Evolutionary conservation across 1,140 invertebrate species (phyloP).

Genomic region (Drosophila bifasciata): DNA sequence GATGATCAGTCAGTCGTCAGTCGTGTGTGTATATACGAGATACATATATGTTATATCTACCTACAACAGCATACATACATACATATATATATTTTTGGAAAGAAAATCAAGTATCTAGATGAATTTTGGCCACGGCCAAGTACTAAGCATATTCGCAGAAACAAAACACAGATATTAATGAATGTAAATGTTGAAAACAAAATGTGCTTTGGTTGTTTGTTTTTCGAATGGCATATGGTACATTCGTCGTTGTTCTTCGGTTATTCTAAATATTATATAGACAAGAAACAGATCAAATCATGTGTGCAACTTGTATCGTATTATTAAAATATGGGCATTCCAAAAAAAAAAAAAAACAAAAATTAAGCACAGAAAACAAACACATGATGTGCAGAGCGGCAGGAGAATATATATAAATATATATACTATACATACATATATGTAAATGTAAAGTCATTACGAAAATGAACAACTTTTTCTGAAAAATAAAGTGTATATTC

Average conservation of each 20-base stretch:
- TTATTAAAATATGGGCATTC: constrained; percentile 37
- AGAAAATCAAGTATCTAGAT: constrained; percentile 36
- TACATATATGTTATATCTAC: constrained; percentile 52
- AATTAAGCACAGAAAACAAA: constrained; percentile 29
- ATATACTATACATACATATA: constrained; percentile 59
- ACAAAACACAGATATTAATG: constrained; percentile 22
- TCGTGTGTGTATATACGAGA: constrained; percentile 54
- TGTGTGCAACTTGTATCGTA: constrained; percentile 62
- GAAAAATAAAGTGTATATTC: constrained; percentile 83
- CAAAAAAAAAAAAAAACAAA: constrained; percentile 31
- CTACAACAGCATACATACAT: constrained; percentile 43
- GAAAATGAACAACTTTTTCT: constrained; percentile 76
- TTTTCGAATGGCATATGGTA: constrained; percentile 36
- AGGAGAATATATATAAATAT: constrained; percentile 45
- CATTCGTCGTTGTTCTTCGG: constrained; percentile 51
- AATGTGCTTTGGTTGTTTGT: constrained; percentile 54
- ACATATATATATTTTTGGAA: constrained; percentile 73
- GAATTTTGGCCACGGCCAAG: constrained; percentile 33
- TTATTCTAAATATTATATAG: constrained; percentile 48
- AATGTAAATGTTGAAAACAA: constrained; percentile 57
- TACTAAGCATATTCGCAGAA: constrained; percentile 38
- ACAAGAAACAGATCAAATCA: constrained; percentile 50
- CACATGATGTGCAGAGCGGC: constrained; percentile 20
- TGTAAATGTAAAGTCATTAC: constrained; percentile 77
- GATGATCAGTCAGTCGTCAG: constrained; percentile 35